Percentiles rank a stretch among this genome's conserved stretches.
Conservation (phyloP, 1,140 invertebrate genomes). For the Anastrepha obliqua region DNA sequence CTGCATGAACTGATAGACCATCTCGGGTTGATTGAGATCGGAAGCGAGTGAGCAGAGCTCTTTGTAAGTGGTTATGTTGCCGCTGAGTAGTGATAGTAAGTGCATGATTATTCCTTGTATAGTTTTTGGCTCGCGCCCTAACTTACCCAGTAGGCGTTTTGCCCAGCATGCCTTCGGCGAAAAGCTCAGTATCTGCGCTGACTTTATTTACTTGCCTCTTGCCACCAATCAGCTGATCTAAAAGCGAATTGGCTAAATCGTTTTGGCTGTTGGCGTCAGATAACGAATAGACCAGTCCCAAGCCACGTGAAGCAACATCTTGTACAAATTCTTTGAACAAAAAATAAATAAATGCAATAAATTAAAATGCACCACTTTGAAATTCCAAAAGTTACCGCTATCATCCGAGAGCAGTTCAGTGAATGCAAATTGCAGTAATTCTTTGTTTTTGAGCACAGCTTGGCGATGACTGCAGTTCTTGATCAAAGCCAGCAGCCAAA, state of each 20-base stretch:
- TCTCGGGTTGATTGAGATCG: conserved; percentile 94
- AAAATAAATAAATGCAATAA: background rate
- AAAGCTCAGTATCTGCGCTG: conserved; percentile 88
- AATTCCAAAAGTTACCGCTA: conserved; percentile 81
- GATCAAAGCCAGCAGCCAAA: conserved; percentile 89
- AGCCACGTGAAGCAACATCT: conserved; percentile 92
- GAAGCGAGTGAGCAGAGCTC: conserved; percentile 94
- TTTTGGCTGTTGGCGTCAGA: conserved; percentile 83
- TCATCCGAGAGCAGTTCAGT: conserved; percentile 92
- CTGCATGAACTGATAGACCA: conserved; percentile 96
- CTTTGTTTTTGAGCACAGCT: conserved; percentile 81
- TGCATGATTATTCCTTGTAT: conserved; percentile 54
- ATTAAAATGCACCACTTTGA: background rate
- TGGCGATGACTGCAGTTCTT: conserved; percentile 85
- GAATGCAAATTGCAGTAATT: conserved; percentile 87
- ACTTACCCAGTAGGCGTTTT: conserved; percentile 87
- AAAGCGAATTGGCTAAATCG: conserved; percentile 84
- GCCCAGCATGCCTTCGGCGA: conserved; percentile 90
- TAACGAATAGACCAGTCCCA: conserved; percentile 90
- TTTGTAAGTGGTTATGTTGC: conserved; percentile 92
- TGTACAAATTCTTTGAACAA: conserved; percentile 85
- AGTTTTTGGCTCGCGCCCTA: background rate
- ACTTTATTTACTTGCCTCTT: conserved; percentile 84
- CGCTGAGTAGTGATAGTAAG: conserved; percentile 75
- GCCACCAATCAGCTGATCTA: conserved; percentile 90